These are phyloP conservation scores for Helogale parvula DNA, from an alignment of 2,113 vertebrate species.

Conservation along the genomic window DNA sequence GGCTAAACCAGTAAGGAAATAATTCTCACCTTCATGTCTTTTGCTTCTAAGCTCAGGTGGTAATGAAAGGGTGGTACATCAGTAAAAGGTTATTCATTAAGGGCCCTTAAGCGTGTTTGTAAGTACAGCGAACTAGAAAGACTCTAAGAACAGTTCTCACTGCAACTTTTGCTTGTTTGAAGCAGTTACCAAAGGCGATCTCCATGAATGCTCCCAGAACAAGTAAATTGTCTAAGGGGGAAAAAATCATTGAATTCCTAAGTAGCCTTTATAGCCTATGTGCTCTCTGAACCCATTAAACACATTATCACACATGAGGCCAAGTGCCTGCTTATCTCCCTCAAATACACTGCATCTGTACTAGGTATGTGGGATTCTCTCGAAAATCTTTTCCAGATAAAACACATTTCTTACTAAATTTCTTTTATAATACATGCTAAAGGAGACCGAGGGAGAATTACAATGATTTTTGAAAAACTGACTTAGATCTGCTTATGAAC, in stretches of 20 bases:
- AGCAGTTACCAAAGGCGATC: constrained; percentile 64
- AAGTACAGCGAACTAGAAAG: constrained; percentile 63
- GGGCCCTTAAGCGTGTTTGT: constrained; percentile 68
- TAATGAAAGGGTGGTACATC: constrained; percentile 76
- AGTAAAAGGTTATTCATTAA: constrained; percentile 79
- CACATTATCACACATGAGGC: not conserved
- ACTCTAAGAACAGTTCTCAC: constrained; percentile 64
- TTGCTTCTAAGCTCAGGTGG: constrained; percentile 77
- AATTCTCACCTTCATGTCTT: constrained; percentile 77
- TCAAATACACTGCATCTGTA: not conserved
- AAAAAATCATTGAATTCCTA: not conserved
- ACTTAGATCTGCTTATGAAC: not conserved
- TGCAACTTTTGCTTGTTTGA: constrained; percentile 67
- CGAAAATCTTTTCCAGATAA: not conserved
- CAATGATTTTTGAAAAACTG: not conserved
- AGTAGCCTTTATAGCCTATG: not conserved
- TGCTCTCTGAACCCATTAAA: constrained; percentile 22
- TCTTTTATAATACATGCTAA: not conserved
- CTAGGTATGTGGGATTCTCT: not conserved
- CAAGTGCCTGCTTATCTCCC: not conserved
- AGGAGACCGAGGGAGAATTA: not conserved
- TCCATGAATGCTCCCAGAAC: constrained; percentile 35
- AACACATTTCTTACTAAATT: not conserved
- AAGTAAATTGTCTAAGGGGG: not conserved
- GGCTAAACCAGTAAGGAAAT: constrained; percentile 65